Base-by-base conservation (phyloP, 2,888 invertebrate genomes). In the Andrena camellia region DNA sequence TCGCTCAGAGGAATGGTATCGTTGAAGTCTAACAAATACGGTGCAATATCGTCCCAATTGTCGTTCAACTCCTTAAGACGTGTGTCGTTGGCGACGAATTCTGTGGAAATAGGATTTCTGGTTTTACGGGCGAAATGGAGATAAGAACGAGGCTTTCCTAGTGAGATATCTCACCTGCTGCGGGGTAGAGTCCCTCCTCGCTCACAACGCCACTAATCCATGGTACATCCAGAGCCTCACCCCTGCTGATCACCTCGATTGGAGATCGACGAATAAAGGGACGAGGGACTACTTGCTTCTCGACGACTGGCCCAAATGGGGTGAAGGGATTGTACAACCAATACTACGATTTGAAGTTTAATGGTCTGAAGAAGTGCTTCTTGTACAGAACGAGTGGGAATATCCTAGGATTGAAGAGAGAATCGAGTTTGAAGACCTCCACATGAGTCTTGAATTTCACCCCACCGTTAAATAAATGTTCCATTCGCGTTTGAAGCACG, bases 101-200 rank as follows among this genome's bases (percentile, higher is more conserved):
- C 92, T 74, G 90, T 88, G 80, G 88, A 94, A 59, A 62, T 31
- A 26, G 23, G n/a, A 13, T 42, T 4, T 13, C 42, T 0, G 1
- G 5, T 31, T 48, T 13, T 17, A 50, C 10, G 10, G 10, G 23
- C 20, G 0, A 2, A n/a, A 0, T 2, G 6, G 13, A 29, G 31
- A 35, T 60, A 42, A 13, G 31, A 48, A 31, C 7, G 29, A 62
- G n/a, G 5, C 8, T 13, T 33, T 35, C 2, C 17, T 13, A 10
- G 31, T 0, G n/a, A 7, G 6, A 57, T 7, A 17, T 42, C 35
- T 4, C 3, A 80, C 80, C 77, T 94, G 95, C 95, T 48, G 95
- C 96, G 29, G 97, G 97, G 88, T 96, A 97, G 17, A 97, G 94
- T 66, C 97, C 97, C 92, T 97, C 97, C 42, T 96, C 95, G 26